Evolutionary conservation across 2,797 vertebrate species (phyloP), one percentile per base, ranked within the genome.

Genomic region (Megalops cyprinoides): DNA sequence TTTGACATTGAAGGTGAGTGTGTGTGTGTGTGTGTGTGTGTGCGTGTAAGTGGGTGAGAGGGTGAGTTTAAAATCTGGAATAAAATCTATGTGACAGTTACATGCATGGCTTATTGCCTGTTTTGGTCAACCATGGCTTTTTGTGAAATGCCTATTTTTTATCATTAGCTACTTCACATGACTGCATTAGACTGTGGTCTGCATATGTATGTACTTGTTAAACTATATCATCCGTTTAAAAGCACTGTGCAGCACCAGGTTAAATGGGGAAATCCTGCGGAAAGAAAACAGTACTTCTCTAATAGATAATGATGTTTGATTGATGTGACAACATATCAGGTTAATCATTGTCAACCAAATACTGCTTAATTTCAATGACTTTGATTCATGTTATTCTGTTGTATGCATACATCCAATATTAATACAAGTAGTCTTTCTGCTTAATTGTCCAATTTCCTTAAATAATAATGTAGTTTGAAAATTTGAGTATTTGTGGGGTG

Each of bases 1-100:
- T 82, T 87, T 81, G 77, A 88, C 67, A 82, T 85, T 69, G 74
- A 85, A 83, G 88, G 88, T 89, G 7, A 65, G 74, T 74, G 53
- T 46, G 1, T 37, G 28, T 49, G 18, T 34, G 34, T 42, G 1
- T 37, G 39, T 71, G 37, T 23, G 20, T 1, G 7, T 7, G 6
- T 23, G 42, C 0, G n/a, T 23, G n/a, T n/a, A n/a, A n/a, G n/a
- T n/a, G n/a, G n/a, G n/a, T n/a, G n/a, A n/a, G n/a, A n/a, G n/a
- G n/a, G n/a, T n/a, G n/a, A n/a, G n/a, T n/a, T n/a, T n/a, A n/a
- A n/a, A n/a, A n/a, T n/a, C n/a, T n/a, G n/a, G n/a, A n/a, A n/a
- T n/a, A n/a, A n/a, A n/a, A n/a, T n/a, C n/a, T n/a, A n/a, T n/a
- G n/a, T n/a, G n/a, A n/a, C n/a, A n/a, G n/a, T n/a, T n/a, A 71